Conservation (phyloP, 2,797 vertebrate species). For the Melanotaenia boesemani region DNA sequence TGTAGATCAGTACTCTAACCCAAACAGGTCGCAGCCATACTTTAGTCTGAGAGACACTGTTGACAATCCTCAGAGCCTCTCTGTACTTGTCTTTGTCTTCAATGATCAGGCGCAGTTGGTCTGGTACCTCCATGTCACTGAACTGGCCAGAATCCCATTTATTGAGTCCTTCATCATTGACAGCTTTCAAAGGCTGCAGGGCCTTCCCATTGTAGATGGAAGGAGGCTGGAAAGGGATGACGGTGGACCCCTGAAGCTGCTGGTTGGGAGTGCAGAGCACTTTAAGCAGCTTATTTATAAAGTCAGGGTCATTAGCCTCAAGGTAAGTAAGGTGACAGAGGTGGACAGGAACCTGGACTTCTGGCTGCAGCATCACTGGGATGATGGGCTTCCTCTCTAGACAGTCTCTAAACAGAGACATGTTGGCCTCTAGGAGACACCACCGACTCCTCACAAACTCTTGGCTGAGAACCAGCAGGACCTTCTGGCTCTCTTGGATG, state of each 20-base stretch:
- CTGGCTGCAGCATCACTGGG: slow-evolving; percentile 71
- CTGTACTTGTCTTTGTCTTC: slow-evolving; percentile 66
- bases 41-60: slow-evolving; percentile 43
- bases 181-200: slow-evolving; percentile 64
- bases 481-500: slow-evolving; percentile 79
- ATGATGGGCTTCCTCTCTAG: slow-evolving; percentile 73
- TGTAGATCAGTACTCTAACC: background rate
- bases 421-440: slow-evolving; percentile 80
- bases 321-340: slow-evolving; percentile 79
- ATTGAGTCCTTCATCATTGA: slow-evolving; percentile 60
- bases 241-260: slow-evolving; percentile 47
- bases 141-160: slow-evolving; percentile 63
- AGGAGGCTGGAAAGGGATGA: slow-evolving; percentile 65
- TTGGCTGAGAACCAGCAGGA: slow-evolving; percentile 75
- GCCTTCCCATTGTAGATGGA: slow-evolving; percentile 74
- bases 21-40: slow-evolving; percentile 9
- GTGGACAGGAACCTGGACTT: slow-evolving; percentile 67
- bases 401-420: slow-evolving; percentile 76
- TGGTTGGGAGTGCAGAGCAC: slow-evolving; percentile 68
- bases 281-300: slow-evolving; percentile 65
- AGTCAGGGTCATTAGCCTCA: slow-evolving; percentile 59
- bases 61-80: slow-evolving; percentile 66
- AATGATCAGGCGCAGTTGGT: slow-evolving; percentile 63
- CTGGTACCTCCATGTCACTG: slow-evolving; percentile 68
- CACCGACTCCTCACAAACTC: slow-evolving; percentile 81